These are phyloP conservation scores for Aphrocallistes beatrix DNA, from an alignment of 37 sponge, comb jelly and placozoan genomes.

Conservation along the genomic window DNA sequence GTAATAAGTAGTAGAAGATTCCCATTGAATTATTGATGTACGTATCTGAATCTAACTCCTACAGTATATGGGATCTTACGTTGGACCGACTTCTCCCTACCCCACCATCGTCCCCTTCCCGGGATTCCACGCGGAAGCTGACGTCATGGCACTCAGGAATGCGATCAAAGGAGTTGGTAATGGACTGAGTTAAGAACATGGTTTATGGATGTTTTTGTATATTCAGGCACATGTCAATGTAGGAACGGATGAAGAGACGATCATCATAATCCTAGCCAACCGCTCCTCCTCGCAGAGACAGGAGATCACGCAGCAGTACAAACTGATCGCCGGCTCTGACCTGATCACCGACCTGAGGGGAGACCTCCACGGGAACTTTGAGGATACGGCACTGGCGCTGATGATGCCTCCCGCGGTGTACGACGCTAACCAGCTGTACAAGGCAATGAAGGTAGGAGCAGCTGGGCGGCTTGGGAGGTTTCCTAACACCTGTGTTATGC, in stretches of 20 bases:
- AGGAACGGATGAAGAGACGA: conserved; percentile 86
- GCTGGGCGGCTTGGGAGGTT: background rate
- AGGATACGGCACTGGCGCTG: conserved; percentile 50
- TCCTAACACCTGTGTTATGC: background rate
- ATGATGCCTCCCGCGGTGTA: conserved; percentile 55
- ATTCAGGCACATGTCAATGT: no score
- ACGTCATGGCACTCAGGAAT: conserved; percentile 1
- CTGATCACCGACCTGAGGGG: conserved; percentile 77
- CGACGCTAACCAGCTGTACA: conserved; percentile 66
- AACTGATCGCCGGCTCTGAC: conserved; percentile 82
- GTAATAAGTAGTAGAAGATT: background rate
- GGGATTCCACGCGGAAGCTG: conserved; percentile 1
- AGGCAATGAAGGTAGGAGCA: conserved; percentile 57
- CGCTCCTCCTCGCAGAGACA: conserved; percentile 69
- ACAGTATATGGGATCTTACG: background rate
- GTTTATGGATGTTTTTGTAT: no score
- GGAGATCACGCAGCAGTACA: conserved; percentile 55
- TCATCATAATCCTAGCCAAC: conserved; percentile 61
- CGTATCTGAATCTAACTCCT: no score
- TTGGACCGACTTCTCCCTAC: background rate
- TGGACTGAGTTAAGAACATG: no score
- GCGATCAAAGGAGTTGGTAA: conserved; percentile 7
- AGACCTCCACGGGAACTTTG: conserved; percentile 81
- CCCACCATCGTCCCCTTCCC: background rate
- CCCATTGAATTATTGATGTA: background rate